Base-by-base conservation (phyloP, 2,797 vertebrate species). In the Distichodus sexfasciatus region DNA sequence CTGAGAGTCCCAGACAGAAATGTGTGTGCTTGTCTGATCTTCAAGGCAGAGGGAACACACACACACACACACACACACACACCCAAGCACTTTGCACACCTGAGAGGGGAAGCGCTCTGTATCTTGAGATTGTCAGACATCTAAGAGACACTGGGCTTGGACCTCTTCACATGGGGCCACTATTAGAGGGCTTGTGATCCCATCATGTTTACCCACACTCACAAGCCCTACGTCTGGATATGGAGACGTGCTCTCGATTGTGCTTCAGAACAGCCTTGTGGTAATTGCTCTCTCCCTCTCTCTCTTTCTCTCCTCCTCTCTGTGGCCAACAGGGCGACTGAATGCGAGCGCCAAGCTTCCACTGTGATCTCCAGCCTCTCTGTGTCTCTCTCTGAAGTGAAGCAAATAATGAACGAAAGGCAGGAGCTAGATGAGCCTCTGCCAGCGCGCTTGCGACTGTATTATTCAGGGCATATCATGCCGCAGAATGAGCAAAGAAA, bases 101-200 rank as follows among this genome's bases (percentile, higher is more conserved):
- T 81, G 81, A 80, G 84, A 85, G 83, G 76, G 79, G 70, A 77
- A 79, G 81, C 83, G 78, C 82, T 83, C 80, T 83, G 77, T 71
- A 48, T 74, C 67, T 62, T 60, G 11, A 31, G 50, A 33, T 55
- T 26, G 51, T 73, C 63, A 71, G 80, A 76, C 84, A 81, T 86
- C 76, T 87, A 77, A 81, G 84, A 87, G 81, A 80, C 84, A 82
- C 78, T 84, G 90, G 87, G 85, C 88, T 84, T 85, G 82, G 85
- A 90, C 87, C 84, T 87, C 86, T 90, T 90, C 80, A 90, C 86
- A 90, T 88, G 78, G 85, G 87, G 79, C 87, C 86, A 84, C 88
- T 91, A 90, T 91, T 91, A 90, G 83, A 84, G 81, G 83, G 74
- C 86, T 86, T 91, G 86, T 89, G 86, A 88, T 90, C 87, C 87